Base-by-base conservation (phyloP, 2,888 invertebrate species). In the Cerastis leucographa region DNA sequence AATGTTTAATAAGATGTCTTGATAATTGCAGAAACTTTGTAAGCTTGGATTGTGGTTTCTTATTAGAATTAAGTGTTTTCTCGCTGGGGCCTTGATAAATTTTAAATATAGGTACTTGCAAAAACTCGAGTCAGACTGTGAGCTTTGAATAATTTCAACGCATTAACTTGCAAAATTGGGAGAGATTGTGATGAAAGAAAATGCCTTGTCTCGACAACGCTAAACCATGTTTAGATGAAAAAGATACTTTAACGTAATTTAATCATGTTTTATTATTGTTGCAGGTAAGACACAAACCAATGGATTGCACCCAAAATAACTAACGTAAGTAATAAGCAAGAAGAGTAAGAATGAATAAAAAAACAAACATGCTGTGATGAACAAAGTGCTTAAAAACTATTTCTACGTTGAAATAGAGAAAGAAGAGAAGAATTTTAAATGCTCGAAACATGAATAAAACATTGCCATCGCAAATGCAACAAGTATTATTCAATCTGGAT, bases 1-100 rank as follows among this genome's bases (percentile, higher is more conserved):
- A 81, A 84, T 84, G 78, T 85, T 86, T 88, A 86, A 88, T 90
- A 88, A 88, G 83, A 88, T 86, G 84, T 85, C 86, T 84, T 83
- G 78, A 85, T 88, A 89, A 89, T 90, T 87, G 82, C 74, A 72
- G 81, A 85, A 89, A 88, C 83, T 88, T 88, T 76, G 79, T 79
- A 79, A 86, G 87, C 84, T 81, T 78, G 83, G 89, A 86, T 88
- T 88, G 87, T 82, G 87, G 86, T 84, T 84, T 81, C 85, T 89
- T 83, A 85, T 81, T 80, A 78, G 84, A 85, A 85, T 85, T 77
- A 80, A 84, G 78, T 80, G 78, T 84, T 82, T 73, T 87, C 80
- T 84, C 64, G 71, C 72, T 72, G 71, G 56, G 51, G 68, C 71
- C 67, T 80, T 86, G 82, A 74, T 87, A 86, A 62, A 85, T 87